Base-by-base conservation (phyloP, 2,797 vertebrate species). In the Salmo trutta region DNA sequence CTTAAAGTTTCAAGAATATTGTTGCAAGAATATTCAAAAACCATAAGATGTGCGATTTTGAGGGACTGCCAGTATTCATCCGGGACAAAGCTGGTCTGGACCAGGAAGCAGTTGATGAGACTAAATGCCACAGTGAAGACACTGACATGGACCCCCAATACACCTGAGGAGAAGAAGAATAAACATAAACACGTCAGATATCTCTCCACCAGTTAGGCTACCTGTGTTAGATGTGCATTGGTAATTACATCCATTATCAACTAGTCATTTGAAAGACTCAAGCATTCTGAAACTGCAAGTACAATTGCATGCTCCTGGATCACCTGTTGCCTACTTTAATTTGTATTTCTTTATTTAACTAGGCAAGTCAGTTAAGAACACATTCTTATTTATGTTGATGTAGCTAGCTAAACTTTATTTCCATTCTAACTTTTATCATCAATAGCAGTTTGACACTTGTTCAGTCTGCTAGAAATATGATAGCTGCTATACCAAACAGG, bases 11-110 rank as follows among this genome's bases (percentile, higher is more conserved):
- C 33, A 3, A 33, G 5, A 33, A 5, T 41, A 47, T 68, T 15
- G 29, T 1, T 75, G 16, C 6, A 77, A 98, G 97, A 97, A 99
- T 99, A 99, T 97, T 89, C 86, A 90, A 98, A 99, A 86, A 95
- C 96, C 95, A 97, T 96, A 12, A 81, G 95, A 89, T 99, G 98
- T 53, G 98, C 95, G 8, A 99, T 95, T 88, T 99, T 98, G 71
- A 99, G 92, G 2, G 96, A 94, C 91, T 99, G 98, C 98, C 98
- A 99, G 82, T 99, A 98, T 79, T 99, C 98, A 89, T 99, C 98
- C 0, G 98, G 98, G 74, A 99, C 97, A 64, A 99, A 99, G 88
- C 96, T 99, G 83, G 94, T 98, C 88, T 93, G 97, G 14, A 99
- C 96, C 81, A 99, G 92, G 86, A 95, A 69, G 88, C 97, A 99